Base-by-base conservation (phyloP, 2,797 vertebrate genomes). In the Alauda arvensis region DNA sequence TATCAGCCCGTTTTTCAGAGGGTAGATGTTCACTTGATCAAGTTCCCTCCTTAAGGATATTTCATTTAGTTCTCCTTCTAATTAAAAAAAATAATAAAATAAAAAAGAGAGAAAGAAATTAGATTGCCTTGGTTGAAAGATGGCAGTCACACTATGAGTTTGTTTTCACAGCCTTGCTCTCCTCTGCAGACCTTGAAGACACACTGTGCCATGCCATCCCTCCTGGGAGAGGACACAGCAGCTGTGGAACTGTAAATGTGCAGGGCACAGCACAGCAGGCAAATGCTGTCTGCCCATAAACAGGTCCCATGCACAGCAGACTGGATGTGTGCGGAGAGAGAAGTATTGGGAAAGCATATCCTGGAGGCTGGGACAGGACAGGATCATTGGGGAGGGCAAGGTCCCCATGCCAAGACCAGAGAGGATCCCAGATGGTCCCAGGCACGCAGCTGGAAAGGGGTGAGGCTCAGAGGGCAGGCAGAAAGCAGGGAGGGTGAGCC, bases 401-500 rank as follows among this genome's bases (percentile, higher is more conserved):
- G 20, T 37, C 4, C 23, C 12, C 13, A 1, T 2, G 8, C 8
- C 39, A 66, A 24, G 23, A 33, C 17, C 10, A 18, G 14, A 7
- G 18, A 10, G 18, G 40, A 19, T 29, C 28, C 40, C 15, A 11
- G 17, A 15, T 3, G 6, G 13, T 12, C 43, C 34, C 17, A 61
- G 39, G 31, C 29, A 34, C 0, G 0, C 33, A 59, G 13, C 40
- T 61, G 61, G 37, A 61, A 45, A 0, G 0, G 2, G 7, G 17
- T 15, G 42, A 65, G 21, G 14, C 6, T 56, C 21, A 52, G 43
- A 4, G 3, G 34, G 15, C 25, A 18, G 24, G 29, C 18, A 75
- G 48, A 45, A 49, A 62, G 26, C 18, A 16, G 29, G 0, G 0
- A 46, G 8, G 34, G 18, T 14, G 18, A 29, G 16, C 6, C 10